phyloP scores from a whole-genome alignment of 2,113 vertebrate species.

The Mormyrus lacerda region DNA sequence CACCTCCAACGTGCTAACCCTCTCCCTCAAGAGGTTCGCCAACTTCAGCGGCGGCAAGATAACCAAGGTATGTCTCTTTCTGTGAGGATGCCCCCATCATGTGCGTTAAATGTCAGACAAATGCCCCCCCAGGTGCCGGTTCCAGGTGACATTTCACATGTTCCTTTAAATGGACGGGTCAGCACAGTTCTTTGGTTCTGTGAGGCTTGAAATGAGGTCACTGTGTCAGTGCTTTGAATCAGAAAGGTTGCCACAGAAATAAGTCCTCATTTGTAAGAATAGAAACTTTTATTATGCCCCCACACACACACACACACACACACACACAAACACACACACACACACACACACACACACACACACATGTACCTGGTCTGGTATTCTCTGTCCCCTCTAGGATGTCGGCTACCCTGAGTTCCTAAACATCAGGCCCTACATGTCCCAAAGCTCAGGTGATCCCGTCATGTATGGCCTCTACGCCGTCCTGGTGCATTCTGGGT shows the following conservation, averaged over 20 bases:
- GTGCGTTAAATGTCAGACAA: neutral
- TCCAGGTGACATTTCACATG: neutral
- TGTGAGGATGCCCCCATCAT: neutral
- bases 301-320: neutral
- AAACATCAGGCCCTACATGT: conserved; percentile 89
- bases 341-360: neutral
- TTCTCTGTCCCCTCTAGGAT: conserved; percentile 55
- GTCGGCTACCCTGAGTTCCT: conserved; percentile 85
- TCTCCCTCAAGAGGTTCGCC: conserved; percentile 88
- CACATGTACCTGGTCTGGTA: neutral
- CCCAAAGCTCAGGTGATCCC: conserved; percentile 72
- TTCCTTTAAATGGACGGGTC: neutral
- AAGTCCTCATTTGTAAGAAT: neutral
- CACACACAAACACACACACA: neutral
- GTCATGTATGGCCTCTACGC: conserved; percentile 85
- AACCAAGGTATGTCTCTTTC: conserved; percentile 68
- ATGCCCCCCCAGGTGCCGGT: no score
- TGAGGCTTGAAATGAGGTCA: neutral
- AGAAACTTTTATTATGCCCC: neutral
- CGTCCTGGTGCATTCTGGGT: conserved; percentile 88
- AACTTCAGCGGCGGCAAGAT: conserved; percentile 86
- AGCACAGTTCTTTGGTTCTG: neutral
- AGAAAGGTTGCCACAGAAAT: neutral
- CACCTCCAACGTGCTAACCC: conserved; percentile 78
- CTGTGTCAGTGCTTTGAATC: neutral